Evolutionary conservation across 2,797 vertebrate species (phyloP).

Genomic region (Falco naumanni): DNA sequence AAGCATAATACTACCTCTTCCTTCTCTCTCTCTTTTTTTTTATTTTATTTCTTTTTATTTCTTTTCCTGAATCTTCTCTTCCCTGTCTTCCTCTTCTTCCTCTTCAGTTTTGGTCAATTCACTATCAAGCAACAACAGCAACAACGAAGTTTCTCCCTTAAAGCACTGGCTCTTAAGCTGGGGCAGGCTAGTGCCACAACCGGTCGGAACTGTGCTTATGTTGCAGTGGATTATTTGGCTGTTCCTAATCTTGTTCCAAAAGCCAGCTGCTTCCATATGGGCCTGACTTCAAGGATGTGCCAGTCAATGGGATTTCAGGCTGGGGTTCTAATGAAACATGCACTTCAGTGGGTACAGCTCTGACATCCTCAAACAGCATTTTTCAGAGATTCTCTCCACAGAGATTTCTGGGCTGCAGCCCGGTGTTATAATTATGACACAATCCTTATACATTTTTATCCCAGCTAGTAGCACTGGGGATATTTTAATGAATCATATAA

Average conservation of each 20-base stretch:
- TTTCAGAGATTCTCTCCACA: not conserved
- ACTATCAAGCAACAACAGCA: not conserved
- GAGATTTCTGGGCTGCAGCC: conserved; percentile 13
- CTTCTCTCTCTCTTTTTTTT: rapidly evolving
- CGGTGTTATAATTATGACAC: not conserved
- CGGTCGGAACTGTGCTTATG: not conserved
- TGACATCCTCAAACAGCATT: not conserved
- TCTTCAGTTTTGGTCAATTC: not conserved
- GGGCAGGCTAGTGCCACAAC: not conserved
- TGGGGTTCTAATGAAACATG: not conserved
- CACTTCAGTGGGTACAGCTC: not conserved
- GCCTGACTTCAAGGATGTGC: not conserved
- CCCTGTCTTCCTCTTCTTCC: not conserved
- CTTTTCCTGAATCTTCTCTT: not conserved
- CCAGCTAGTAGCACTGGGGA: conserved; percentile 6
- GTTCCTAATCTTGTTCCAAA: not conserved
- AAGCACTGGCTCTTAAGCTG: not conserved
- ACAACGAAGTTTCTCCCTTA: not conserved
- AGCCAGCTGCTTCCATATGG: not conserved
- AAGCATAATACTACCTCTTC: not conserved
- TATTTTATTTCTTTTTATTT: not conserved
- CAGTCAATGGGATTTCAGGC: not conserved
- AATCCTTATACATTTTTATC: conserved; percentile 39
- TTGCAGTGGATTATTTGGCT: not conserved
- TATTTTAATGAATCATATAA: conserved; percentile 48